Conservation (phyloP, 2,888 invertebrate species). For the Microctonus brassicae region DNA sequence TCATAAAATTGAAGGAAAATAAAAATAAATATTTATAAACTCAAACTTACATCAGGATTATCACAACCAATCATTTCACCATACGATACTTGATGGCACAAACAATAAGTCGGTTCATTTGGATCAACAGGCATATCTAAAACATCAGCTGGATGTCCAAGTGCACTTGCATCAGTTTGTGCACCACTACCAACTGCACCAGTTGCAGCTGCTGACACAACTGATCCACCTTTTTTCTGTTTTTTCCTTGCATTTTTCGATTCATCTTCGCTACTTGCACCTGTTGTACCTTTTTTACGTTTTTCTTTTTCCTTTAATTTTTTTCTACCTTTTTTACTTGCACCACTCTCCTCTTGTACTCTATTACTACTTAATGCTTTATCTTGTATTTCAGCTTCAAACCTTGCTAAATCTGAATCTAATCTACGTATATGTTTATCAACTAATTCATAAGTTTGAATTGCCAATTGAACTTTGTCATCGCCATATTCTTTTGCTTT, state of each 20-base stretch:
- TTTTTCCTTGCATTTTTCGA: slow-evolving; percentile 72
- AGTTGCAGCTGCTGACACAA: slow-evolving; percentile 60
- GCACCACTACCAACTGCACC: slow-evolving; percentile 66
- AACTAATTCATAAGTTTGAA: slow-evolving; percentile 97
- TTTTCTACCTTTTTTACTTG: slow-evolving; percentile 80
- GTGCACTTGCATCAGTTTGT: slow-evolving; percentile 60
- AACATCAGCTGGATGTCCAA: slow-evolving; percentile 89
- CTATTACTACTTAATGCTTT: slow-evolving; percentile 86
- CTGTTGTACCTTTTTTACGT: slow-evolving; percentile 72
- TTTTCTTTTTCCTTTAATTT: slow-evolving; percentile 79
- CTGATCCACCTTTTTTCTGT: slow-evolving; percentile 72
- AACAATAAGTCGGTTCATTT: slow-evolving; percentile 98
- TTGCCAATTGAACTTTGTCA: slow-evolving; percentile 96
- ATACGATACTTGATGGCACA: slow-evolving; percentile 97
- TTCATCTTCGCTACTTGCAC: slow-evolving; percentile 66
- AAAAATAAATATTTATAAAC: slow-evolving; percentile 17
- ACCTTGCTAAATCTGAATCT: slow-evolving; percentile 95
- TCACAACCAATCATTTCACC: slow-evolving; percentile 99
- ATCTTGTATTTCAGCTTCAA: slow-evolving; percentile 97
- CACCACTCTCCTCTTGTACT: slow-evolving; percentile 76
- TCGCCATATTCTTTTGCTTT: slow-evolving; percentile 97
- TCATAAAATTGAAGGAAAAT: background rate
- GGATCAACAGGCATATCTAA: slow-evolving; percentile 95
- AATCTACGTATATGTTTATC: slow-evolving; percentile 97
- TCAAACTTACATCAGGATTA: slow-evolving; percentile 82